Evolutionary conservation across 2,797 vertebrate species (phyloP).

Genomic region (Sparidentex hasta): DNA sequence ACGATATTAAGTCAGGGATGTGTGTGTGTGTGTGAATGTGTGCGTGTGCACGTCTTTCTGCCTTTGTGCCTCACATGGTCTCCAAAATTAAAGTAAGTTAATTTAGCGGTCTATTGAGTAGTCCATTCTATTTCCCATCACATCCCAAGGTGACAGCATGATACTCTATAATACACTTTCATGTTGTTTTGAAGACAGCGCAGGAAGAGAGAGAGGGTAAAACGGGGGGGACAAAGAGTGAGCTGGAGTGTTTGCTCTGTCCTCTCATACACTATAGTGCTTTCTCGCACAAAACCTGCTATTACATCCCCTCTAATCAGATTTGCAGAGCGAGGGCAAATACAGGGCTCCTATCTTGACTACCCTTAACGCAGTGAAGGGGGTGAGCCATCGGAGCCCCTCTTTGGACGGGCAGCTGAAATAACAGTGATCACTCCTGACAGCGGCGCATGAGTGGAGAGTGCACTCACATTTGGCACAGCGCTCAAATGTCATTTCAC

Average conservation of each 20-base stretch:
- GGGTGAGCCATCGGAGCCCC: constrained; percentile 49
- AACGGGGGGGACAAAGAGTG: constrained; percentile 3
- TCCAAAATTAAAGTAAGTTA: constrained; percentile 74
- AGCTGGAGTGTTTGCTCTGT: constrained; percentile 34
- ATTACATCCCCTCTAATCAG: constrained; percentile 76
- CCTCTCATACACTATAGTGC: constrained; percentile 67
- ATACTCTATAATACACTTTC: constrained; percentile 66
- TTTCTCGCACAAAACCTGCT: constrained; percentile 62
- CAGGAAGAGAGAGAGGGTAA: constrained; percentile 4
- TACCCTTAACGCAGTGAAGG: constrained; percentile 47
- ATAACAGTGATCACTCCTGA: constrained; percentile 81
- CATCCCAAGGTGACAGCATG: constrained; percentile 77
- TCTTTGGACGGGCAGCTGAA: constrained; percentile 67
- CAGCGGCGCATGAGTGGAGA: constrained; percentile 68
- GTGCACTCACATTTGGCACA: constrained; percentile 76
- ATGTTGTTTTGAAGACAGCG: constrained; percentile 61
- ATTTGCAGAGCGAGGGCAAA: constrained; percentile 69
- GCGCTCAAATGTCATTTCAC: constrained; percentile 79
- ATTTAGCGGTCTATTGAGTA: constrained; percentile 75
- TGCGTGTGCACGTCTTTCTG: constrained; percentile 8
- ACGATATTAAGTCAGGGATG: constrained; percentile 41
- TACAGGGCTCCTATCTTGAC: constrained; percentile 56
- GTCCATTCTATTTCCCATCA: constrained; percentile 71
- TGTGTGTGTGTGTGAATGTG: constrained; percentile 4
- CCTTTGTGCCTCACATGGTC: constrained; percentile 25